Percentiles rank a stretch among this genome's conserved stretches.
Evolutionary conservation across 1,140 invertebrate species (phyloP).

Genomic region (Muscidifurax raptorellus): DNA sequence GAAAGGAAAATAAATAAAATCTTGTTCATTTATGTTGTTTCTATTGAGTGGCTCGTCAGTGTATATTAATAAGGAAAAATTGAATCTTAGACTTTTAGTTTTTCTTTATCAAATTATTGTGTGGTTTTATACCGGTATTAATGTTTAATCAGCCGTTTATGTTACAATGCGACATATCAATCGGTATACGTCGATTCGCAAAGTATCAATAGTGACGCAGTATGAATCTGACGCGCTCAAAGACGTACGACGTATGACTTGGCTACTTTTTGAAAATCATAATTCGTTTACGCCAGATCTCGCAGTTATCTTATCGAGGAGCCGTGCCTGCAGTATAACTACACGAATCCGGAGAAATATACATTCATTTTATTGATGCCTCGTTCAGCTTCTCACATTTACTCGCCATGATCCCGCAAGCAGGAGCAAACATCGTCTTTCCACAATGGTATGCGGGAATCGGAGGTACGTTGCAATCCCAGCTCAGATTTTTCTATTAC

Average conservation of each 20-base stretch:
- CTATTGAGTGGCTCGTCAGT: background rate
- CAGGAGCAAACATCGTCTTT: conserved; percentile 12
- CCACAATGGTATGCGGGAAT: conserved; percentile 45
- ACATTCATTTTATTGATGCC: background rate
- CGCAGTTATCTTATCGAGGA: too few relatives aligned
- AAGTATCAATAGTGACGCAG: background rate
- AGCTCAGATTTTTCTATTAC: too few relatives aligned
- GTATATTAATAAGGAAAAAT: background rate
- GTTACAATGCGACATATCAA: too few relatives aligned
- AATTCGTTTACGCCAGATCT: too few relatives aligned
- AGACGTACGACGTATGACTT: background rate
- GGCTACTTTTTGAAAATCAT: background rate
- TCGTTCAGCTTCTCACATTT: background rate
- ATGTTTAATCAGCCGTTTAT: too few relatives aligned
- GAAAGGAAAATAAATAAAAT: background rate
- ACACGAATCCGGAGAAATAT: too few relatives aligned
- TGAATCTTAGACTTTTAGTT: background rate
- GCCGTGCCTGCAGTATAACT: too few relatives aligned
- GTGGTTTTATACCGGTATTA: background rate
- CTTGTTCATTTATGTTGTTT: background rate
- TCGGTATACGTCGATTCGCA: background rate
- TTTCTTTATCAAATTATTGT: background rate
- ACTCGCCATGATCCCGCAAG: conserved; percentile 9
- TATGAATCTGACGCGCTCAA: background rate
- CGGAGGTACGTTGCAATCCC: conserved; percentile 2